A percentile compares a stretch with the other conserved stretches of the same genome.
phyloP scores from a whole-genome alignment of 2,797 vertebrate genomes.

The Melanotaenia pygmaea region DNA sequence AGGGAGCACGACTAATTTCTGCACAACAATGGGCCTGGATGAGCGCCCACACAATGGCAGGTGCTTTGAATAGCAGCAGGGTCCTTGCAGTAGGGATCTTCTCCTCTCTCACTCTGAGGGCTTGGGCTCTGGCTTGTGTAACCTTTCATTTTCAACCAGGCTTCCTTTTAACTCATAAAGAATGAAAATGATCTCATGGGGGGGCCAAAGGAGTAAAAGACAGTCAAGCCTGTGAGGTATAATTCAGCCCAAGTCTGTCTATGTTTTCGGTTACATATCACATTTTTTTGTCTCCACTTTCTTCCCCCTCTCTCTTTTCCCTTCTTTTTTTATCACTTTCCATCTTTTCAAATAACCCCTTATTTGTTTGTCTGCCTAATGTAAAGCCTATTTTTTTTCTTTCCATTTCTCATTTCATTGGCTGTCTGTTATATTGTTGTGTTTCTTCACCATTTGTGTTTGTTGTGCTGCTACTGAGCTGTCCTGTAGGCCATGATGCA shows the following conservation, averaged over 20 bases:
- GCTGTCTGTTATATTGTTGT: slow-evolving; percentile 61
- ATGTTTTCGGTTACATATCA: slow-evolving; percentile 29
- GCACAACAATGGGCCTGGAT: slow-evolving; percentile 80
- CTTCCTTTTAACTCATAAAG: slow-evolving; percentile 86
- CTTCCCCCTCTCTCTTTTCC: slow-evolving; percentile 2
- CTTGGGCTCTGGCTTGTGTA: slow-evolving; percentile 77
- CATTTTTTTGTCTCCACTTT: slow-evolving; percentile 14
- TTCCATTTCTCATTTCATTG: slow-evolving; percentile 21
- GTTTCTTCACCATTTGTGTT: slow-evolving; percentile 66
- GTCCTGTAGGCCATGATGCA: slow-evolving; percentile 81
- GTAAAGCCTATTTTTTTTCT: slow-evolving; percentile 13
- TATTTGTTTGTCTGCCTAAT: slow-evolving; percentile 21
- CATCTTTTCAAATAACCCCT: slow-evolving; percentile 14
- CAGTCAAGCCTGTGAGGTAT: slow-evolving; percentile 76
- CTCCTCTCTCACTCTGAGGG: slow-evolving; percentile 76
- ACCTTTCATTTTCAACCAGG: slow-evolving; percentile 82
- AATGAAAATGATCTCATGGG: slow-evolving; percentile 86
- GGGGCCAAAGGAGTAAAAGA: slow-evolving; percentile 61
- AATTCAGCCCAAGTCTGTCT: slow-evolving; percentile 58
- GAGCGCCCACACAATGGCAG: slow-evolving; percentile 85
- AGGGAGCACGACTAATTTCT: slow-evolving; percentile 84
- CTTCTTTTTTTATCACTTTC: slow-evolving; percentile 14
- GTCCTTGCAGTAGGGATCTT: slow-evolving; percentile 79
- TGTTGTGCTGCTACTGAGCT: slow-evolving; percentile 71
- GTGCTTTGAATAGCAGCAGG: slow-evolving; percentile 84